Percentiles rank a stretch among this genome's conserved stretches.
phyloP scores from a whole-genome alignment of 2,797 vertebrate species.

The Argentina silus region DNA sequence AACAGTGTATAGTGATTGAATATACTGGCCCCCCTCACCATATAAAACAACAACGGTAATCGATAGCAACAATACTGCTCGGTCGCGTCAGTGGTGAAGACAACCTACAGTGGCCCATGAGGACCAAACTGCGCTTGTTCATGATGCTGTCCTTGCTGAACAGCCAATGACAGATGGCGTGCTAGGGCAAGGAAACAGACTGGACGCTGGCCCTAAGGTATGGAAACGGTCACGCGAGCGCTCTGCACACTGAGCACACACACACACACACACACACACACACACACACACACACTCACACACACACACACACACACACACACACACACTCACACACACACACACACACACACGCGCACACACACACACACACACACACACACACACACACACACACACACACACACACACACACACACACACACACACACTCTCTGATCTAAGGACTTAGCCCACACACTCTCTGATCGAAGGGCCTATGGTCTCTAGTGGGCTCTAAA shows the following conservation, averaged over 20 bases:
- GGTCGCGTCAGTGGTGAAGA: not conserved
- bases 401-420: not conserved
- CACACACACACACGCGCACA: too few relatives aligned
- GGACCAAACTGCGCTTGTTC: conserved; percentile 3
- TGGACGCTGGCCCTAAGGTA: conserved; percentile 49
- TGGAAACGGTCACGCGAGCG: conserved; percentile 33
- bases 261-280: not conserved
- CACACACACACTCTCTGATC: not conserved
- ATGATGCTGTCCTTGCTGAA: conserved; percentile 41
- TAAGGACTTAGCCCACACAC: not conserved
- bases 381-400: too few relatives aligned
- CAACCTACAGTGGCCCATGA: not conserved
- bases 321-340: too few relatives aligned
- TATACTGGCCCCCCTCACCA: not conserved
- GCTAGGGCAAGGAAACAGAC: conserved; percentile 50
- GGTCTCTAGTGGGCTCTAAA: conserved; percentile 3
- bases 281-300: too few relatives aligned
- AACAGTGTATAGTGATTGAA: conserved; percentile 4
- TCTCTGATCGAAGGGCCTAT: not conserved
- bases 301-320: too few relatives aligned
- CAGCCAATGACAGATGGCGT: conserved; percentile 60
- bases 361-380: too few relatives aligned
- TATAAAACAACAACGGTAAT: not conserved
- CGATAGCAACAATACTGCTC: not conserved
- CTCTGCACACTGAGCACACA: conserved; percentile 2